Conservation (phyloP, 2,113 vertebrate species). For the Phyllopteryx taeniolatus region DNA sequence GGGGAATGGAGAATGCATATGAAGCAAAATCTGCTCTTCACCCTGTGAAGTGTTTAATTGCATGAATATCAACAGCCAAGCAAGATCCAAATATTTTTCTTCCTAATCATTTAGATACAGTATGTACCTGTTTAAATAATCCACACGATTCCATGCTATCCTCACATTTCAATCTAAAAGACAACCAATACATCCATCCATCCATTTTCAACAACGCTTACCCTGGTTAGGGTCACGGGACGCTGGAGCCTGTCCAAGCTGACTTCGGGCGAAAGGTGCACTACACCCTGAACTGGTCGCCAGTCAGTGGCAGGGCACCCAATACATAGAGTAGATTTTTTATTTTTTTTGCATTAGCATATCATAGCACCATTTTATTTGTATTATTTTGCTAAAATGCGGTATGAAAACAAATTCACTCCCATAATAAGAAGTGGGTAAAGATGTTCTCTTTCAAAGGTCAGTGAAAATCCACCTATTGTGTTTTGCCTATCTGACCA, state of each 20-base stretch:
- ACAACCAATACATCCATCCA: not conserved
- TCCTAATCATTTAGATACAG: not conserved
- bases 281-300: too few species aligned
- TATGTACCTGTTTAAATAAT: constrained; percentile 40
- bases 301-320: too few species aligned
- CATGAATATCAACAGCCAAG: constrained; percentile 59
- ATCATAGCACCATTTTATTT: not conserved
- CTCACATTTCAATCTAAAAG: not conserved
- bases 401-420: not conserved
- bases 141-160: constrained; percentile 14
- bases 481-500: constrained; percentile 36
- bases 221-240: too few species aligned
- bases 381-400: not conserved
- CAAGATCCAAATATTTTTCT: constrained; percentile 39
- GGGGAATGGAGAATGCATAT: constrained; percentile 18
- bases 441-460: constrained; percentile 43
- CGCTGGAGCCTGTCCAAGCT: too few species aligned
- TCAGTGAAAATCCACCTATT: constrained; percentile 39
- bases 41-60: constrained; percentile 43
- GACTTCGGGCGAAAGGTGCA: too few species aligned
- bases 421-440: not conserved
- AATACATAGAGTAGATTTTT: too few species aligned
- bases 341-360: not conserved
- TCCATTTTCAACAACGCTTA: too few species aligned
- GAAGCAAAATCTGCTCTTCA: constrained; percentile 25